These are phyloP conservation scores for Columba janthina DNA, from an alignment of 2,113 vertebrate species.

Conservation along the genomic window DNA sequence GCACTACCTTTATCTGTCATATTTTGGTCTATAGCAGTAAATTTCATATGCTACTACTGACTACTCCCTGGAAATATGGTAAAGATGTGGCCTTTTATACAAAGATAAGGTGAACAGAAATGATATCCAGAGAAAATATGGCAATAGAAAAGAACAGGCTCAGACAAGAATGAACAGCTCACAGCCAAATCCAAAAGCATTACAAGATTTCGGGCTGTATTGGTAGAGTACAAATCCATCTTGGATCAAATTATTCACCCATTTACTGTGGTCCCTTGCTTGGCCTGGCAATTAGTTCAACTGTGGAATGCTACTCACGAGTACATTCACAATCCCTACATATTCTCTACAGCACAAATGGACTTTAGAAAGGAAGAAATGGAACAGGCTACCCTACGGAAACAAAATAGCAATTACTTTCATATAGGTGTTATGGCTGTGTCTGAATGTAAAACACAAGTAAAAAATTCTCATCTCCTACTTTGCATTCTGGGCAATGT, in stretches of 20 bases:
- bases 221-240: slow-evolving; percentile 51
- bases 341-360: not conserved
- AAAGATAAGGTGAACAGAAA: slow-evolving; percentile 50
- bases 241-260: slow-evolving; percentile 56
- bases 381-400: not conserved
- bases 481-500: not conserved
- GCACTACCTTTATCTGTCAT: slow-evolving; percentile 44
- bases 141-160: slow-evolving; percentile 61
- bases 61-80: slow-evolving; percentile 41
- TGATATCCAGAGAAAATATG: slow-evolving; percentile 43
- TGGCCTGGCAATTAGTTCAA: slow-evolving; percentile 57
- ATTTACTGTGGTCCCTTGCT: slow-evolving; percentile 21
- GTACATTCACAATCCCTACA: slow-evolving; percentile 18
- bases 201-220: slow-evolving; percentile 55
- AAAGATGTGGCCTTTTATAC: slow-evolving; percentile 47
- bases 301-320: slow-evolving; percentile 1
- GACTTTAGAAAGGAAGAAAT: not conserved
- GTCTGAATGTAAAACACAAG: not conserved
- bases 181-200: slow-evolving; percentile 58
- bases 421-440: not conserved
- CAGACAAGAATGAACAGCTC: slow-evolving; percentile 55
- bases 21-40: slow-evolving; percentile 46
- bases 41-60: slow-evolving; percentile 14
- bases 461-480: not conserved
- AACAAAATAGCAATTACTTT: slow-evolving; percentile 10